A percentile compares a stretch with the other conserved stretches of the same genome.
phyloP scores from a whole-genome alignment of 2,888 invertebrate genomes.

The Dryococelus australis region DNA sequence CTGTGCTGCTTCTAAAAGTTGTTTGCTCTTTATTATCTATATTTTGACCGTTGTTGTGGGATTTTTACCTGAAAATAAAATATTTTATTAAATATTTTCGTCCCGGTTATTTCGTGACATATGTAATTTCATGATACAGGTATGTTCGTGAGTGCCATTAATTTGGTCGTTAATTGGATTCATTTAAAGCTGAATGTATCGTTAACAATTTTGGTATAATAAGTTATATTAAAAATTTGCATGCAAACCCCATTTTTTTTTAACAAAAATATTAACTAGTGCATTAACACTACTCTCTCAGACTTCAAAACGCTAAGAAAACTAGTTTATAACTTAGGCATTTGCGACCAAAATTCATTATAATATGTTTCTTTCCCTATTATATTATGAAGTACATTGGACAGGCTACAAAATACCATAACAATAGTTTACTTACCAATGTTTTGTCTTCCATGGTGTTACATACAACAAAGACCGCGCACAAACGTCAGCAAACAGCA shows the following conservation, averaged over 20 bases:
- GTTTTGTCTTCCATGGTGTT: too few relatives aligned
- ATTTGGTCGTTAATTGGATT: neutral
- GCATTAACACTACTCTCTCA: neutral
- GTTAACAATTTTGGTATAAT: neutral
- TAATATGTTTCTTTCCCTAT: neutral
- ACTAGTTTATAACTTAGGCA: neutral
- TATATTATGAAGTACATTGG: neutral
- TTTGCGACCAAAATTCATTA: neutral
- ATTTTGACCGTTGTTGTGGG: neutral
- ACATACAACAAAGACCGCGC: neutral
- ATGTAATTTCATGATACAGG: too few relatives aligned
- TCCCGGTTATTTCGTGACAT: neutral
- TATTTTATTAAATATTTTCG: neutral
- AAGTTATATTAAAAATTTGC: neutral
- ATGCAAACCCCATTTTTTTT: neutral
- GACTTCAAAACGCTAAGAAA: neutral
- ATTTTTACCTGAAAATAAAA: neutral
- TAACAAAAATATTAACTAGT: neutral
- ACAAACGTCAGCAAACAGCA: neutral
- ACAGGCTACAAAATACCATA: neutral
- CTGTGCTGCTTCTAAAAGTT: neutral
- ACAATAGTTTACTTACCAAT: neutral
- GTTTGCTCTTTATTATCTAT: neutral
- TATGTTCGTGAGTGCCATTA: neutral
- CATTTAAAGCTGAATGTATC: neutral